Base-by-base conservation (phyloP, 2,888 invertebrate genomes). In the Campoletis raptor region DNA sequence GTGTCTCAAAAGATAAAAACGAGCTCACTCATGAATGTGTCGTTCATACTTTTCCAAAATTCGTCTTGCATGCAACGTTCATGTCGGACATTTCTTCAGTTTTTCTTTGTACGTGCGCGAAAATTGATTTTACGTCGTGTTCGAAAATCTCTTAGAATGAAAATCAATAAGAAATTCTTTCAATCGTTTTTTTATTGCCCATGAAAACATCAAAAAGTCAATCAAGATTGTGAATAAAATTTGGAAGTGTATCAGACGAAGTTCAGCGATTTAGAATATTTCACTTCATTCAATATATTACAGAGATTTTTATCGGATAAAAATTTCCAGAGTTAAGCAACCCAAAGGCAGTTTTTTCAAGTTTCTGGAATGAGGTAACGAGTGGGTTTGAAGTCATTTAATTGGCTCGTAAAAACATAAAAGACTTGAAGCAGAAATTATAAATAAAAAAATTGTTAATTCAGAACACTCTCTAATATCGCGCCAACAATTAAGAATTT, bases 41-140 rank as follows among this genome's bases (percentile, higher is more conserved):
- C 69, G 69, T 70, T 69, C 45, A 64, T 45, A 30, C 9, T 45
- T 64, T 64, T 42, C 30, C 8, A 7, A 76, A 76, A 24, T 64
- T 64, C 30, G 8, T 8, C 57, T 45, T 30, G 42, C 2, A 24
- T 18, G 24, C 37, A 42, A 40, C 15, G 52, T 18, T 8, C 37
- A 74, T 57, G 9, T 9, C 37, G n/a, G n/a, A 24, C 6, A 30
- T 15, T 30, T 61, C 30, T 12, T 61, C 30, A 30, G 15, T 30
- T 61, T 61, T 12, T 61, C 15, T 3, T 15, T 30, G 5, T 9
- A 48, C 6, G 0, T 18, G 15, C 2, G 12, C 30, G 30, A 30
- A 30, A 10, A 24, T 15, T 30, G 21, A 2, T 54, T 54, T 54
- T 24, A 54, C 7, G 3, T 30, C 21, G 12, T 10, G 24, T 0